Base-by-base conservation (phyloP, 2,888 invertebrate genomes). In the Hartigia nigra region DNA sequence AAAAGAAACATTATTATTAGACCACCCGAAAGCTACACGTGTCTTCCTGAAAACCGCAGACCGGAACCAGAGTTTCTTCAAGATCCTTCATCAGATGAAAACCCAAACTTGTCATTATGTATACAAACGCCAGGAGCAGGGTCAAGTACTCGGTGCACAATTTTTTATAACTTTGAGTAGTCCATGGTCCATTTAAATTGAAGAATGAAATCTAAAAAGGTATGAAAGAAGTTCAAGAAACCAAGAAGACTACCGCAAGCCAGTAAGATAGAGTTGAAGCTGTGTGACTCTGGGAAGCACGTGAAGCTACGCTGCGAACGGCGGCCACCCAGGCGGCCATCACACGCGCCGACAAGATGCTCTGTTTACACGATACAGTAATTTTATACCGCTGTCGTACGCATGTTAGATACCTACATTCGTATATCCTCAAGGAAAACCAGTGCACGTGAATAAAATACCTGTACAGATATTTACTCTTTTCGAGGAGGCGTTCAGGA, bases 311-410 rank as follows among this genome's bases (percentile, higher is more conserved):
- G 83, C 74, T 70, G 74, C 75, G 79, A 82, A 78, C 74, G 70
- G 82, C 87, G 90, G 88, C 89, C 90, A 90, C 90, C 90, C 90
- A 90, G 81, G 89, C 88, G 84, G 88, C 86, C 90, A 90, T 90
- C 90, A 90, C 86, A 89, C 88, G 88, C 82, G 89, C 90, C 89
- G 90, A 89, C 88, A 87, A 88, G 87, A 86, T 85, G 83, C 87
- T 84, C 82, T 90, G 89, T 90, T 90, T 90, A 90, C 89, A 90
- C 87, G 87, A 87, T 87, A 87, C 85, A 86, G 90, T 90, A 88
- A 90, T 90, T 90, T 90, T 90, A 90, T 90, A 90, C 90, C 88
- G 86, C 89, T 87, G 89, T 90, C 89, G 87, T 83, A 82, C 82
- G 83, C 81, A 84, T 82, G 74, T 37, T 75, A 75, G 31, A 75